These are phyloP conservation scores for Ylistrum balloti DNA, from an alignment of 1,140 invertebrate genomes.

Conservation along the genomic window DNA sequence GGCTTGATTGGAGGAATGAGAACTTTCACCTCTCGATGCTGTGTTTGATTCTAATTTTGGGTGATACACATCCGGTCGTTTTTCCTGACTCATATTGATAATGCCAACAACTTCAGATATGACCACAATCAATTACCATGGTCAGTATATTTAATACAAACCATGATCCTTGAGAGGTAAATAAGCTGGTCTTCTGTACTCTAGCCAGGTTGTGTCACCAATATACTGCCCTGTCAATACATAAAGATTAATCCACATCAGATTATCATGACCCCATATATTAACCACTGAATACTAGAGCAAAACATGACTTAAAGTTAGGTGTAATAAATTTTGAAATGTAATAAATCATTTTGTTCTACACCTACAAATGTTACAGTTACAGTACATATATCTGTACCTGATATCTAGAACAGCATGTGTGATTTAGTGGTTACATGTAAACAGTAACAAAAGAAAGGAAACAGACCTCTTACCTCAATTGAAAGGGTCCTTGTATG, in stretches of 20 bases:
- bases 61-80: background rate
- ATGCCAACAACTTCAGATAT: background rate
- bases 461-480: background rate
- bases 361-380: background rate
- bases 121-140: background rate
- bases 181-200: background rate
- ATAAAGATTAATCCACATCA: slow-evolving; percentile 1
- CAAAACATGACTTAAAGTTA: background rate
- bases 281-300: background rate
- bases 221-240: slow-evolving; percentile 4
- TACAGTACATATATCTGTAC: background rate
- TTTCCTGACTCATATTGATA: slow-evolving; percentile 28
- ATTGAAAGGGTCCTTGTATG: background rate
- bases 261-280: background rate
- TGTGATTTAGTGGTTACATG: background rate
- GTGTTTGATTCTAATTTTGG: background rate
- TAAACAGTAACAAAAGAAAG: background rate
- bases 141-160: background rate
- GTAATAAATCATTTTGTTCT: background rate
- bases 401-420: background rate
- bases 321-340: background rate
- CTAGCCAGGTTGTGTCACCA: background rate
- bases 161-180: slow-evolving; percentile 1
- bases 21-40: slow-evolving; percentile 3
- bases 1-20: background rate